Evolutionary conservation across 2,797 vertebrate species (phyloP), one percentile per base, ranked within the genome.

Genomic region (Parambassis ranga): DNA sequence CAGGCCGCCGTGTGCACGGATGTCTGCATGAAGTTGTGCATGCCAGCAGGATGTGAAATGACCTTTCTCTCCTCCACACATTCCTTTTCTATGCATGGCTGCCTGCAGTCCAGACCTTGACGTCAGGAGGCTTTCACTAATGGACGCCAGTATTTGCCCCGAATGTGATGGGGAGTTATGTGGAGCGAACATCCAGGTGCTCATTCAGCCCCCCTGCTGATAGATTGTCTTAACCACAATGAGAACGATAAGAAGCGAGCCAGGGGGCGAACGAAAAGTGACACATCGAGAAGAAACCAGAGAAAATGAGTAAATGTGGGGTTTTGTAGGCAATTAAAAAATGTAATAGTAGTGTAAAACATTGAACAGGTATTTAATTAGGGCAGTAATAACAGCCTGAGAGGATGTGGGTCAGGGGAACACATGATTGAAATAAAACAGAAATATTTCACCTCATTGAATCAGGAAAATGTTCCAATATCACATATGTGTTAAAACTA

Each of bases 11-110:
- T 6, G 58, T 46, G 66, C 47, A 71, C 31, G 55, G 79, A 76
- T 65, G 75, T 82, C 48, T 10, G 31, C 66, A 68, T 84, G 51
- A 81, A 63, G 47, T 44, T 76, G 32, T 65, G 49, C 71, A 55
- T 50, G 53, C 46, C 50, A 39, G 64, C 60, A 66, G 69, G 76
- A 80, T 78, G 79, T 77, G 72, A 67, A 67, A 58, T 65, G 69
- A 86, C 77, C 81, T 82, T 78, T 82, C 8, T 50, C 27, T 72
- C 33, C 66, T 51, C 39, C 68, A 49, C 77, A 66, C 43, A 77
- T 75, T 65, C 33, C 41, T 62, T 66, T 71, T 83, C 47, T 75
- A 41, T 63, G 71, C 64, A 60, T 78, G 67, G 49, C 65, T 74
- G 53, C 63, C 20, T 73, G 50, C 27, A 42, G 41, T 64, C 28